A percentile compares a stretch with the other conserved stretches of the same genome.
Conservation (phyloP, 2,797 vertebrate genomes). For the Peromyscus attwateri region DNA sequence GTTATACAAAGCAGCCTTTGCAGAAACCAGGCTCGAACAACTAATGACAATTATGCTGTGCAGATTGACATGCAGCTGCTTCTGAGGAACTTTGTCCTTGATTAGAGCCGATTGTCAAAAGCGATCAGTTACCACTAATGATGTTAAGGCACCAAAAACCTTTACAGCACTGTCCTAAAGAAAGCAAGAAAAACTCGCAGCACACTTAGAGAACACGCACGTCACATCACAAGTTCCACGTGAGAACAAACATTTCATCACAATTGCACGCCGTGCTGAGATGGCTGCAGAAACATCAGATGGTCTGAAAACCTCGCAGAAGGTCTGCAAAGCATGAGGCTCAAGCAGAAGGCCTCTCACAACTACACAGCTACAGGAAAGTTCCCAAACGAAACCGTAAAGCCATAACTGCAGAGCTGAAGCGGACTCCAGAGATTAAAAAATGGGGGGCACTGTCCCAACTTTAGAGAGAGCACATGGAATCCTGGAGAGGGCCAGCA, state of each 20-base stretch:
- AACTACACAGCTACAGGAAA: neutral
- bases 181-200: neutral
- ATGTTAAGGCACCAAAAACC: constrained; percentile 53
- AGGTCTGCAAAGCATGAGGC: neutral
- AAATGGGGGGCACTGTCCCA: neutral
- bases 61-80: constrained; percentile 69
- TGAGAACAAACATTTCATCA: constrained; percentile 55
- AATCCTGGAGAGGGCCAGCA: neutral
- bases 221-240: neutral
- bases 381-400: constrained; percentile 5
- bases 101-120: constrained; percentile 66
- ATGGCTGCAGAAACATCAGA: neutral
- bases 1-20: constrained; percentile 69
- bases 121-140: constrained; percentile 59
- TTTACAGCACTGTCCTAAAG: constrained; percentile 31
- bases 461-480: neutral
- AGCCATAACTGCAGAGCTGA: neutral
- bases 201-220: neutral
- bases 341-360: neutral
- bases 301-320: constrained; percentile 36
- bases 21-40: constrained; percentile 68
- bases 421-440: neutral
- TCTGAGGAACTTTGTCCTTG: constrained; percentile 41
- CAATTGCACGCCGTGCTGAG: neutral
- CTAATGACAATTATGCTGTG: constrained; percentile 55